Conservation (phyloP, 2,888 invertebrate genomes). For the Pristionchus fissidentatus region DNA sequence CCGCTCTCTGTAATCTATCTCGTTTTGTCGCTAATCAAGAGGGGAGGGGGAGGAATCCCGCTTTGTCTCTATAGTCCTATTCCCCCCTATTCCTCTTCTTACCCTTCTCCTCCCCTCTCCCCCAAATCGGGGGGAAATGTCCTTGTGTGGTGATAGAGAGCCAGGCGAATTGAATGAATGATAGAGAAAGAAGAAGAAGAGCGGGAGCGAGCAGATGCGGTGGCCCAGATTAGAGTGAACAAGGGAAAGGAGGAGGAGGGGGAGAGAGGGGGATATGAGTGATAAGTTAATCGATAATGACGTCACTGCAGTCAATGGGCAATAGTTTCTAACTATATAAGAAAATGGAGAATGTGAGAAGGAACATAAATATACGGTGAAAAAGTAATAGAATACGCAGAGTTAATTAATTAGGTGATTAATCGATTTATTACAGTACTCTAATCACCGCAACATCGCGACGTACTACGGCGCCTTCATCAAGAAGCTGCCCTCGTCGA, state of each 20-base stretch:
- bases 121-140: background rate
- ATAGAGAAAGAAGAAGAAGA: background rate
- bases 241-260: conserved; percentile 16
- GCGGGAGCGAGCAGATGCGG: background rate
- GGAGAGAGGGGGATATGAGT: conserved; percentile 7
- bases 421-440: conserved; percentile 83
- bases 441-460: conserved; percentile 98
- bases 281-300: background rate
- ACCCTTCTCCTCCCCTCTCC: background rate
- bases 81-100: no score
- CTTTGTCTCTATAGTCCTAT: conserved; percentile 2
- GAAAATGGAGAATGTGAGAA: background rate
- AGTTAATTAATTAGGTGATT: background rate
- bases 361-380: background rate
- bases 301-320: background rate
- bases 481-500: conserved; percentile 87
- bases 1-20: conserved; percentile 23
- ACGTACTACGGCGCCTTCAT: conserved; percentile 99
- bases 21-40: background rate
- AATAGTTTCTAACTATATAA: background rate
- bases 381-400: background rate
- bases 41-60: conserved; percentile 17
- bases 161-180: background rate
- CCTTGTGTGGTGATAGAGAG: conserved; percentile 16
- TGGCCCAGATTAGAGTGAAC: background rate